phyloP scores from a whole-genome alignment of 2,113 vertebrate species.

The Notiomystis cincta region DNA sequence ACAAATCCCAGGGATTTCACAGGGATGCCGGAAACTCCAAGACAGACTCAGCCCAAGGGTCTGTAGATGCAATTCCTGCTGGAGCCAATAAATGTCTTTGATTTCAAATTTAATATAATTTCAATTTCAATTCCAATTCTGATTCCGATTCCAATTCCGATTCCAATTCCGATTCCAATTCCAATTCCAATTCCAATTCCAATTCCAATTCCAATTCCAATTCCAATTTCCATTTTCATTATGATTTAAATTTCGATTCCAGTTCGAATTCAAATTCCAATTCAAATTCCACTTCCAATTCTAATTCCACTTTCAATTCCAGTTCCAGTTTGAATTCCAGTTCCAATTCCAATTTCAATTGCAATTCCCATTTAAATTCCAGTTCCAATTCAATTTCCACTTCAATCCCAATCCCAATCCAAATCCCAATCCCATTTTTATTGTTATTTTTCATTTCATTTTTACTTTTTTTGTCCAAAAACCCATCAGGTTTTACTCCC shows the following conservation, averaged over 20 bases:
- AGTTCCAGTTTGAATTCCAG: background rate
- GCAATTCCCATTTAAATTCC: too few species aligned
- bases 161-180: background rate
- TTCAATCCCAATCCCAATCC: background rate
- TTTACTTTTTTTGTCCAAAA: background rate
- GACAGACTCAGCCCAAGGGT: too few species aligned
- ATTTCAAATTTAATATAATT: background rate
- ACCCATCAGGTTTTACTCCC: rapidly evolving
- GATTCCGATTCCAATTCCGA: rapidly evolving
- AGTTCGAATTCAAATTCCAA: background rate
- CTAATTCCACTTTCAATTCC: background rate
- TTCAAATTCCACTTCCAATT: background rate
- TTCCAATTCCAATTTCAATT: background rate
- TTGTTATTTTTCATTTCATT: background rate
- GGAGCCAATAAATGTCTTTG: rapidly evolving
- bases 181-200: too few species aligned
- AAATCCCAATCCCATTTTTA: background rate
- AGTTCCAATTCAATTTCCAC: background rate
- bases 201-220: background rate
- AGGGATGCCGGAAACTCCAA: too few species aligned
- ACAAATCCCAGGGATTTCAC: too few species aligned
- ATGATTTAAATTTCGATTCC: background rate
- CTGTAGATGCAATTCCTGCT: too few species aligned
- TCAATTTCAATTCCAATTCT: background rate
- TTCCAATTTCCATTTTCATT: background rate